Percentiles rank a stretch among this genome's conserved stretches.
Conservation (phyloP, 2,113 vertebrate genomes). For the Junco hyemalis region DNA sequence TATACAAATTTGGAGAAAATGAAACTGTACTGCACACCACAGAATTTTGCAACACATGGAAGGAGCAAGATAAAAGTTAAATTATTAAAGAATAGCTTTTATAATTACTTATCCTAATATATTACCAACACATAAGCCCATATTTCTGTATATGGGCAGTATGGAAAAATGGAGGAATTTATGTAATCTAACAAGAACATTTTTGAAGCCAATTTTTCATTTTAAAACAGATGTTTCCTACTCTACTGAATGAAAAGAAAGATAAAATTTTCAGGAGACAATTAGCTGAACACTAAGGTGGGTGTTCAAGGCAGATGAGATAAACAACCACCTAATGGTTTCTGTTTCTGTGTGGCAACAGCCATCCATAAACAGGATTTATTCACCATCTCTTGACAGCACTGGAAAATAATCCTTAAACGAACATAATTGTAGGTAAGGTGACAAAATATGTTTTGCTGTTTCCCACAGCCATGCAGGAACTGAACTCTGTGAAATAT, state of each 20-base stretch:
- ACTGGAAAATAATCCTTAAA: not conserved
- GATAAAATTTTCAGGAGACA: not conserved
- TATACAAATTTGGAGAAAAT: not conserved
- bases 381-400: not conserved
- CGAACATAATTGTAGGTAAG: not conserved
- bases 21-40: not conserved
- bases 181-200: not conserved
- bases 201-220: not conserved
- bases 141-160: not conserved
- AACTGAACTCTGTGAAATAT: not conserved
- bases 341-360: not conserved
- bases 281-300: not conserved
- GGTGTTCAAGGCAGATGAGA: not conserved
- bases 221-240: not conserved
- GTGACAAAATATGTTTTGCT: not conserved
- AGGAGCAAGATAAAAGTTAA: not conserved
- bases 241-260: not conserved
- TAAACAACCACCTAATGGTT: not conserved
- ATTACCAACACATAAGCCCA: not conserved
- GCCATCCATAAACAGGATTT: not conserved
- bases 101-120: not conserved
- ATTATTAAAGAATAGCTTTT: not conserved
- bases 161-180: not conserved
- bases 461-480: fast-evolving
- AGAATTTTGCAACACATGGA: not conserved